phyloP scores from a whole-genome alignment of 1,140 invertebrate genomes.

The Brachionus sp. region DNA sequence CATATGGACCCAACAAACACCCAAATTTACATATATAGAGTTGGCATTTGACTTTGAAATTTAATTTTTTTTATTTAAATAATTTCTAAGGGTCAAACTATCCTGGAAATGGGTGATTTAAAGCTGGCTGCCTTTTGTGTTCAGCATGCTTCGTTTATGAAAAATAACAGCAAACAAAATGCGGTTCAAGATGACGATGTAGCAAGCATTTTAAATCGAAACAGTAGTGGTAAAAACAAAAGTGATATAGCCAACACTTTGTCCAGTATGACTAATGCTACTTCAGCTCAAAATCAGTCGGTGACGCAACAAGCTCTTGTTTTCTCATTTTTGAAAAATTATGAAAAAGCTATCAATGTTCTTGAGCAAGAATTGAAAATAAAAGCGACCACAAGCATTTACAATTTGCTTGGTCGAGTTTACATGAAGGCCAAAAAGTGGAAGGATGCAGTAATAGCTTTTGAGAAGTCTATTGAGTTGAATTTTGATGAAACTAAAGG shows the following conservation, averaged over 20 bases:
- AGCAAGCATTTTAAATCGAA: background rate
- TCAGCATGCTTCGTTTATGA: slow-evolving; percentile 48
- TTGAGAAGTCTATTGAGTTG: slow-evolving; percentile 50
- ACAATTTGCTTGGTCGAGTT: slow-evolving; percentile 57
- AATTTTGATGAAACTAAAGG: slow-evolving; percentile 43
- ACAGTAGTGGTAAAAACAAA: slow-evolving; percentile 47
- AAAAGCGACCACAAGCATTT: slow-evolving; percentile 52
- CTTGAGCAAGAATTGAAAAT: slow-evolving; percentile 50
- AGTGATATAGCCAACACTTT: slow-evolving; percentile 1
- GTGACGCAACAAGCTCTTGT: slow-evolving; percentile 58
- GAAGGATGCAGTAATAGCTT: slow-evolving; percentile 54
- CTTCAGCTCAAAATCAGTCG: slow-evolving; percentile 49
- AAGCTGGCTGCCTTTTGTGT: slow-evolving; percentile 59
- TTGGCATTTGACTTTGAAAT: background rate
- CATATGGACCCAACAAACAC: slow-evolving; percentile 42
- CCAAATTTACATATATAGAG: slow-evolving; percentile 34
- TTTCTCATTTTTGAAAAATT: slow-evolving; percentile 59
- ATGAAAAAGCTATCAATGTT: slow-evolving; percentile 57
- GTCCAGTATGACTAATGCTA: background rate
- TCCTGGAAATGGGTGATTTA: slow-evolving; percentile 55
- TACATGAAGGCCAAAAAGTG: slow-evolving; percentile 59
- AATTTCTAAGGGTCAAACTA: slow-evolving; percentile 52
- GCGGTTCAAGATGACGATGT: background rate
- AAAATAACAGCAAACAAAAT: background rate
- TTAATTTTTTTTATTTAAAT: background rate